Base-by-base conservation (phyloP, 1,140 invertebrate species). In the Helicorthomorpha holstii region DNA sequence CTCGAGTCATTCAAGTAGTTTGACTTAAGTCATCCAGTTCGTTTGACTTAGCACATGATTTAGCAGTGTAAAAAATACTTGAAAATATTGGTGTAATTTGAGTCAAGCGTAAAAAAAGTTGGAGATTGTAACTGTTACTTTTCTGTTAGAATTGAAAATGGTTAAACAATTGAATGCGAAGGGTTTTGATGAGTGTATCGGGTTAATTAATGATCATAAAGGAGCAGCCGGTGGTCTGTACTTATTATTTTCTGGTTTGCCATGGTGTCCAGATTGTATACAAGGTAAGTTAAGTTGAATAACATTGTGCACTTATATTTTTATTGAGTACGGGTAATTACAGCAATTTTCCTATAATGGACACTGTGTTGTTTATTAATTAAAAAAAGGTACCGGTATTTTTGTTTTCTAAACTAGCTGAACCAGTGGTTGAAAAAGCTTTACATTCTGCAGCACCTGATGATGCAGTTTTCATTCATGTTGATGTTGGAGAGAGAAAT, bases 191-290 rank as follows among this genome's bases (percentile, higher is more conserved):
- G 58, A 54, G 2, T 63, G 46, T 34, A 54, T 57, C 25, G 56
- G 57, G 47, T 52, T 56, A 21, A 52, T n/a, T 49, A 56, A 24
- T 54, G 61, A 53, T 21, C 34, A 62, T 34, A 57, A 57, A 56
- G 56, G 46, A 0, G 60, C 59, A 52, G 49, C 49, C n/a, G 23
- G 24, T 4, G n/a, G 24, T 10, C 7, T 64, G 19, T 62, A 61
- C 56, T 61, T 60, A 2, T 43, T 64, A 34, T 65, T 65, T 54
- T 59, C 54, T 38, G 61, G 61, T 0, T 53, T 58, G 49, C 64
- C 58, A 42, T 65, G 64, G 64, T 65, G 64, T 48, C 63, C 62
- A 1, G 64, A 65, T 51, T 65, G 64, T 56, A 60, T 64, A 0
- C 42, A 45, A 46, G 64, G 64, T 64, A 48, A 49, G 10, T 25